Evolutionary conservation across 2,888 invertebrate genomes (phyloP), one percentile per base, ranked within the genome.

Genomic region (Xestia c-nigrum): DNA sequence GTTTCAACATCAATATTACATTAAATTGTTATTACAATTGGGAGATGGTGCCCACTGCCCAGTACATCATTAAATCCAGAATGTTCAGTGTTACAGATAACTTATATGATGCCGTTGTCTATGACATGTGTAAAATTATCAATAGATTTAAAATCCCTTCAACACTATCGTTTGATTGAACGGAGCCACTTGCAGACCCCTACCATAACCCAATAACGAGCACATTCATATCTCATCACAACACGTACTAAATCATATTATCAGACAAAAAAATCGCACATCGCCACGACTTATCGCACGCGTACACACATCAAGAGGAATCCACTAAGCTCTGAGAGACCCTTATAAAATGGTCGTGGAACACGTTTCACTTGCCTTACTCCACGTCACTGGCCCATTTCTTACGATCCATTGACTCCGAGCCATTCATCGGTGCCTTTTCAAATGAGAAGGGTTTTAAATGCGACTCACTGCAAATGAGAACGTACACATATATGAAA

Each of bases 361-460:
- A 90, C 91, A 90, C 92, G 89, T 92, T 93, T 93, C 94, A 93
- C 94, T 94, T 93, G 93, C 93, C 92, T 90, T 91, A 88, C 91
- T 91, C 90, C 92, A 93, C 94, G 93, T 94, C 94, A 94, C 94
- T 94, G 94, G 94, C 95, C 95, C 93, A 96, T 95, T 95, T 95
- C 96, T 96, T 95, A 94, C 96, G 93, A 95, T 92, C 96, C 96
- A 96, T 96, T 96, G 96, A 95, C 95, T 96, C 90, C 85, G 88
- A 91, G 90, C 94, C 94, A 96, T 96, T 96, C 96, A 96, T 94
- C 93, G 94, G 92, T 91, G 94, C 94, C 93, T 94, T 95, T 95
- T 94, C 94, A 95, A 95, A 95, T 93, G 92, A 91, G 92, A 93
- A 92, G 92, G 93, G 92, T 93, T 94, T 94, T 91, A 94, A 95